A percentile compares a stretch with the other conserved stretches of the same genome.
These are phyloP conservation scores for Larimichthys polyactis DNA, from an alignment of 2,113 vertebrate genomes.

Conservation along the genomic window DNA sequence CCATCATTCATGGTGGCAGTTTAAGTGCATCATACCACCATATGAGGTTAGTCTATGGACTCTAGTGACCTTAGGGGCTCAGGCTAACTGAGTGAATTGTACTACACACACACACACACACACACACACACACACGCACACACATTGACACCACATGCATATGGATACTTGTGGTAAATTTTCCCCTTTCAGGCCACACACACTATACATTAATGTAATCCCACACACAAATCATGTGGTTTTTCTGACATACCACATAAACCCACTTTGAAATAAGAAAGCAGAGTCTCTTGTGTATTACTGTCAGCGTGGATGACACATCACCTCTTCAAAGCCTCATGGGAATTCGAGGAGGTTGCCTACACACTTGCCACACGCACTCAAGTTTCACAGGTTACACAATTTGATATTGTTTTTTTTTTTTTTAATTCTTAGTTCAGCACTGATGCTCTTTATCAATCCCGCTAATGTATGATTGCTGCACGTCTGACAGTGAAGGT, in stretches of 20 bases:
- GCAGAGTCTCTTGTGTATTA: conserved; percentile 13
- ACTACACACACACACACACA: neutral
- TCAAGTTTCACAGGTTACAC: neutral
- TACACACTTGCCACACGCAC: neutral
- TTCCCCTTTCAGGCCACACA: neutral
- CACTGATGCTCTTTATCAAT: conserved; percentile 2
- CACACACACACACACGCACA: neutral
- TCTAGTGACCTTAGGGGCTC: conserved; percentile 28
- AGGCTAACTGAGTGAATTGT: conserved; percentile 37
- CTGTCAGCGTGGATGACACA: conserved; percentile 37
- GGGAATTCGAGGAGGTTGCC: conserved; percentile 34
- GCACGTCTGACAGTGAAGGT: neutral
- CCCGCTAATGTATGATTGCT: neutral
- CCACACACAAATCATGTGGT: neutral
- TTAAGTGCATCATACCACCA: conserved; percentile 35
- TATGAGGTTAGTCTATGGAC: conserved; percentile 37
- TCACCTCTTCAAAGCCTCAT: conserved; percentile 35
- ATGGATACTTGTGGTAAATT: neutral
- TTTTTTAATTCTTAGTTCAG: neutral
- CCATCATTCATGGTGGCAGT: conserved; percentile 45
- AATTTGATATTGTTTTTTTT: conserved; percentile 9
- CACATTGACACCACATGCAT: neutral
- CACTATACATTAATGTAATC: neutral
- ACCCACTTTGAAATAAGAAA: neutral
- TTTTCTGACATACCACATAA: conserved; percentile 12